phyloP scores from a whole-genome alignment of 2,797 vertebrate genomes.

The Sebastes elongatus region DNA sequence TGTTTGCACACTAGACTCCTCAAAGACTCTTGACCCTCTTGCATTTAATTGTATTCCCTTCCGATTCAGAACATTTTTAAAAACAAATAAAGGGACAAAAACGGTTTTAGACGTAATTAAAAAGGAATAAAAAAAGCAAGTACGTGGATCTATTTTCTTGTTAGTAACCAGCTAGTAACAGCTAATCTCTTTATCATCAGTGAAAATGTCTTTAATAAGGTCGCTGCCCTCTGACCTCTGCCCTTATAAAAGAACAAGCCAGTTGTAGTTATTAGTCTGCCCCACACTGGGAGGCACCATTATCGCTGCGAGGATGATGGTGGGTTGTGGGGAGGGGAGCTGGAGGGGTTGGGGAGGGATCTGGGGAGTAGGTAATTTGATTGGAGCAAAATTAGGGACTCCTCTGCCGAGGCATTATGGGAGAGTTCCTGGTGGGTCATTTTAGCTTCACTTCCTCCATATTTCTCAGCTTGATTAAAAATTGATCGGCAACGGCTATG shows the following conservation, averaged over 20 bases:
- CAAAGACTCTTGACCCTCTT: not conserved
- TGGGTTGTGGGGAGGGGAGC: not conserved
- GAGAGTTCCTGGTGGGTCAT: constrained; percentile 97
- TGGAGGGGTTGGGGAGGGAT: constrained; percentile 70
- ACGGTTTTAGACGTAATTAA: not conserved
- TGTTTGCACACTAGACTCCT: not conserved
- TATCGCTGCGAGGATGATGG: constrained; percentile 81
- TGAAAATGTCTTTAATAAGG: constrained; percentile 88
- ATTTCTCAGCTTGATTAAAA: constrained; percentile 99
- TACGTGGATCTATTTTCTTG: constrained; percentile 8
- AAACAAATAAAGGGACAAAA: not conserved
- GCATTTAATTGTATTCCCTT: not conserved
- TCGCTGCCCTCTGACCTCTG: constrained; percentile 87
- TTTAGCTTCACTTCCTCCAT: constrained; percentile 99
- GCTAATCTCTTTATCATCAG: constrained; percentile 94
- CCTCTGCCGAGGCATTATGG: constrained; percentile 91
- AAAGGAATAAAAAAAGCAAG: not conserved
- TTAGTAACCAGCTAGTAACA: constrained; percentile 71
- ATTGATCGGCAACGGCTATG: constrained; percentile 99
- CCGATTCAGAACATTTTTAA: not conserved
- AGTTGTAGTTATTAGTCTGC: constrained; percentile 89
- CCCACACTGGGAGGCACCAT: constrained; percentile 90
- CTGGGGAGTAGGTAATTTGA: constrained; percentile 93
- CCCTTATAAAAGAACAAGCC: constrained; percentile 83
- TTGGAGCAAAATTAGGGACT: constrained; percentile 98